Conservation (phyloP, 2,797 vertebrate genomes). For the Masticophis lateralis region DNA sequence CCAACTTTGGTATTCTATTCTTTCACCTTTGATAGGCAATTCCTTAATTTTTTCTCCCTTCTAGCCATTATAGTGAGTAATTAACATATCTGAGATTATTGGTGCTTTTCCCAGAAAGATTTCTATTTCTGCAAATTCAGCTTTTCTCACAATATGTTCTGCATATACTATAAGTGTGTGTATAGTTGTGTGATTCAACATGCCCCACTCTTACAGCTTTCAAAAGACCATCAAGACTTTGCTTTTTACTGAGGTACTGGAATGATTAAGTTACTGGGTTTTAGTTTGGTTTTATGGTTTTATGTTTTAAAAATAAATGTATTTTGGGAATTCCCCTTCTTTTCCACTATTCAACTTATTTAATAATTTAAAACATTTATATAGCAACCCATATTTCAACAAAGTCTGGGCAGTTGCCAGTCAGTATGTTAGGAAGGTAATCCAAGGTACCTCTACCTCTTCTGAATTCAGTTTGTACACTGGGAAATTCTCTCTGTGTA, state of each 20-base stretch:
- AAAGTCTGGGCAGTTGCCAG: not conserved
- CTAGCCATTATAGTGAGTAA: not conserved
- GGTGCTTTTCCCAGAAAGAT: not conserved
- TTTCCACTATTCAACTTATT: not conserved
- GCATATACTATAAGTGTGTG: not conserved
- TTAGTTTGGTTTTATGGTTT: not conserved
- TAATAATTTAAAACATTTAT: not conserved
- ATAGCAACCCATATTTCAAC: not conserved
- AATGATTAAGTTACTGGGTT: not conserved
- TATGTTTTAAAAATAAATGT: not conserved
- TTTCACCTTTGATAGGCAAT: not conserved
- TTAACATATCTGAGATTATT: not conserved
- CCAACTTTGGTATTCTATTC: not conserved
- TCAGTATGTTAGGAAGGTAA: not conserved
- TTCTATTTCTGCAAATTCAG: not conserved
- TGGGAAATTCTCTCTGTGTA: not conserved
- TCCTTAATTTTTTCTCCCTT: not conserved
- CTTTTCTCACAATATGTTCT: not conserved
- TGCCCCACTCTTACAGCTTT: not conserved
- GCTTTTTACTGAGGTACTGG: not conserved
- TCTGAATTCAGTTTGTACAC: not conserved
- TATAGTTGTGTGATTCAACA: not conserved
- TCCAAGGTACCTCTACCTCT: not conserved
- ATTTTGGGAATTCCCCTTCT: not conserved
- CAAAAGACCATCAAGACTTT: not conserved